Evolutionary conservation across 2,888 invertebrate genomes (phyloP).

Genomic region (Ochlodes sylvanus): DNA sequence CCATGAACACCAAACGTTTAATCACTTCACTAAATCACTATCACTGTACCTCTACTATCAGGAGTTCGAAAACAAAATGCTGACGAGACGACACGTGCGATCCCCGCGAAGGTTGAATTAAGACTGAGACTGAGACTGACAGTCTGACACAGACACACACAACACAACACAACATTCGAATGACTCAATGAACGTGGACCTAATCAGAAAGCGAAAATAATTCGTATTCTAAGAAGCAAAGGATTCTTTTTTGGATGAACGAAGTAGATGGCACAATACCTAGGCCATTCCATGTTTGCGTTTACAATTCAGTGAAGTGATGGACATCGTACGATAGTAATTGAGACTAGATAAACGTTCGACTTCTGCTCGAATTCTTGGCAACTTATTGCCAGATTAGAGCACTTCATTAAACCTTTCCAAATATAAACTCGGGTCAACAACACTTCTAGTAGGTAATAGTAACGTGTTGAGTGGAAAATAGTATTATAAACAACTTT

Average conservation of each 20-base stretch:
- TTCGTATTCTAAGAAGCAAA: not conserved
- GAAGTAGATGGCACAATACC: conserved; percentile 3
- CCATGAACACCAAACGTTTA: conserved; percentile 7
- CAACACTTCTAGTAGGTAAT: not conserved
- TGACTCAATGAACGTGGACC: not conserved
- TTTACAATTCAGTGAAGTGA: conserved; percentile 1
- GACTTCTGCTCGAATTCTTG: conserved; percentile 3
- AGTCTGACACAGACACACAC: not conserved
- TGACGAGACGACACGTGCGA: conserved; percentile 30
- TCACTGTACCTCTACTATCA: conserved; percentile 29
- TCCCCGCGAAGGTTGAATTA: conserved; percentile 23
- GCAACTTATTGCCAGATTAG: conserved; percentile 5
- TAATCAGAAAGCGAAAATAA: not conserved
- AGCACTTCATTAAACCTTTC: not conserved
- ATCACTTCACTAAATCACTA: conserved; percentile 24
- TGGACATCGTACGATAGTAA: conserved; percentile 19
- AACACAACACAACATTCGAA: conserved; percentile 13
- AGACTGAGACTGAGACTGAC: conserved; percentile 18
- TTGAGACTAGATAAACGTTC: conserved; percentile 1
- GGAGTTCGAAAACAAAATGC: conserved; percentile 18
- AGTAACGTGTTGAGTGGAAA: not conserved
- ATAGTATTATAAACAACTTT: too few relatives aligned
- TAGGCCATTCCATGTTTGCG: conserved; percentile 9
- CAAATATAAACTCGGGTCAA: conserved; percentile 4
- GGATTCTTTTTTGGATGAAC: conserved; percentile 10